Evolutionary conservation across 1,140 invertebrate species (phyloP).

Genomic region (Psilanteris sp.): DNA sequence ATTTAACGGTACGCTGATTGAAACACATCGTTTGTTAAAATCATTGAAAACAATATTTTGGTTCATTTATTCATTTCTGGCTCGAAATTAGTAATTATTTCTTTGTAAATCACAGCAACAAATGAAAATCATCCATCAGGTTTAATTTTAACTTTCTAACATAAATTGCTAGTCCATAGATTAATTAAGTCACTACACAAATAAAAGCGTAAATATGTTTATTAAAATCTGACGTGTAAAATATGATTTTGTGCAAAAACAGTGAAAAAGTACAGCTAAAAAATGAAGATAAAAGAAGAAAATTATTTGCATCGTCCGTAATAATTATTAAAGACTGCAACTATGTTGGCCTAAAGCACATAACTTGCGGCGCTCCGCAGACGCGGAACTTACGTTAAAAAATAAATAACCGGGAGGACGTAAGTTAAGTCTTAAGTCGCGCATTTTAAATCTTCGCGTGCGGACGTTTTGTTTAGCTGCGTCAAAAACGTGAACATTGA

Average conservation of each 20-base stretch:
- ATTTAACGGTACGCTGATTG: no score
- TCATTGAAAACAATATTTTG: no score
- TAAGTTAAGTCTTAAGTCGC: conserved; percentile 6
- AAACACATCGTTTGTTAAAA: no score
- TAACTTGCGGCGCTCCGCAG: neutral
- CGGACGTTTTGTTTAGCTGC: conserved; percentile 35
- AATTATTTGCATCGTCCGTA: neutral
- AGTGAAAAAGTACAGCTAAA: neutral
- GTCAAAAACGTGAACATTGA: conserved; percentile 52
- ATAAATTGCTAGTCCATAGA: neutral
- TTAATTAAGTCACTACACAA: neutral
- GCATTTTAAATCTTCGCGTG: conserved; percentile 31
- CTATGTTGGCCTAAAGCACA: conserved; percentile 1
- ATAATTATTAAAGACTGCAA: conserved; percentile 34
- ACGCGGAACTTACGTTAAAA: conserved; percentile 4
- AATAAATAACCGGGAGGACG: conserved; percentile 17
- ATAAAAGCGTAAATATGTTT: neutral
- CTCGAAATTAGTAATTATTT: no score
- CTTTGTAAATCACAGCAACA: no score
- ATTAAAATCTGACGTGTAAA: neutral
- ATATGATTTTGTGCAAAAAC: neutral
- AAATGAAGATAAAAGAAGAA: neutral
- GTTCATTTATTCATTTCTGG: no score
- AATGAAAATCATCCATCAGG: no score
- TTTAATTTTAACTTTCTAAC: no score